Percentiles rank a stretch among this genome's conserved stretches.
These are phyloP conservation scores for Xanthorhoe spadicearia DNA, from an alignment of 2,888 invertebrate species.

Conservation along the genomic window DNA sequence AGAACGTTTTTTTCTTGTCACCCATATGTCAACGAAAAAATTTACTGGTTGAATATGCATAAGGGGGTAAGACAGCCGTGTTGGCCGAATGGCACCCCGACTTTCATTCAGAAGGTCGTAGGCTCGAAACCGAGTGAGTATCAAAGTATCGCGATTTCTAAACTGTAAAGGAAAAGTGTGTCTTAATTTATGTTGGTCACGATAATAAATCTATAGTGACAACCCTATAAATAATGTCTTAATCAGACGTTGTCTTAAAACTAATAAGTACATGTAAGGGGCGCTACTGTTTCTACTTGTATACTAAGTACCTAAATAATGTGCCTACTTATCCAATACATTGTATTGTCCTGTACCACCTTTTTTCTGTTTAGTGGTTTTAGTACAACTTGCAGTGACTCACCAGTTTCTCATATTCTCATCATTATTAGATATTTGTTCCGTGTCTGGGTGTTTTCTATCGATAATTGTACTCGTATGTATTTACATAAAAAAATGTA, in stretches of 20 bases:
- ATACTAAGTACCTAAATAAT: no score
- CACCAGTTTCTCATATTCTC: background rate
- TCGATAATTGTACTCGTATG: no score
- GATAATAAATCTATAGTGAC: background rate
- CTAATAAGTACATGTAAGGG: background rate
- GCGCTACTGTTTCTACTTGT: background rate
- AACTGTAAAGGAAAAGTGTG: background rate
- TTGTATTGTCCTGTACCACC: conserved; percentile 5
- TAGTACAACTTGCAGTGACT: background rate
- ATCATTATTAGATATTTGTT: no score
- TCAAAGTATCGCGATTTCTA: background rate
- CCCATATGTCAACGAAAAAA: no score
- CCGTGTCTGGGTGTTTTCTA: no score
- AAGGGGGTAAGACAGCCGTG: no score
- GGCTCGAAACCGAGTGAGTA: no score
- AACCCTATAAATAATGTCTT: background rate
- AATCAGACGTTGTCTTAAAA: conserved; percentile 1
- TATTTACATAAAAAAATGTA: no score
- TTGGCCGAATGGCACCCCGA: no score
- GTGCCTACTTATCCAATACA: background rate
- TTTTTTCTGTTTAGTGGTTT: conserved; percentile 27
- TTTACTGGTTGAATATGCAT: no score
- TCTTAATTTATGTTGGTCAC: background rate
- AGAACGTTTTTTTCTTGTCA: no score
- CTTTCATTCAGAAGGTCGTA: no score